phyloP scores from a whole-genome alignment of 2,888 invertebrate genomes.

The Lycophotia porphyrea region DNA sequence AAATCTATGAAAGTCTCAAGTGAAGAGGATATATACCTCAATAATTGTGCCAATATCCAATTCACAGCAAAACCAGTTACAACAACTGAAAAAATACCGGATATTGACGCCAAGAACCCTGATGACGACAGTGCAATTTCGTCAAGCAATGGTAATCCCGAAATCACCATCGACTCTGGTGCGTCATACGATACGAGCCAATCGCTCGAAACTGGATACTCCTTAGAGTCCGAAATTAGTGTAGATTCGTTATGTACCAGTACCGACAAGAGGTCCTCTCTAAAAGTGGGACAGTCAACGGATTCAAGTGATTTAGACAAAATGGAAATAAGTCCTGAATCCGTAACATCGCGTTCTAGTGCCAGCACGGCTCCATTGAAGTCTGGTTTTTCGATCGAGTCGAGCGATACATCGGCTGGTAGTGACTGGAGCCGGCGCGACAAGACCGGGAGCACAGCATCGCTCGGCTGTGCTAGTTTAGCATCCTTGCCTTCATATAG shows the following conservation, averaged over 20 bases:
- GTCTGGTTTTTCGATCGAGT: constrained; percentile 91
- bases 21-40: constrained; percentile 85
- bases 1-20: constrained; percentile 86
- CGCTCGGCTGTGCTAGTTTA: constrained; percentile 91
- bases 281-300: constrained; percentile 92
- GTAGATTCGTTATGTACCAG: constrained; percentile 90
- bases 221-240: constrained; percentile 90
- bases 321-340: constrained; percentile 89
- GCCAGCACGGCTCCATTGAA: constrained; percentile 89
- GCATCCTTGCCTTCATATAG: constrained; percentile 92
- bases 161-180: constrained; percentile 88
- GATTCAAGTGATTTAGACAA: constrained; percentile 92
- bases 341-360: constrained; percentile 87
- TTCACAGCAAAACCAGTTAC: constrained; percentile 79
- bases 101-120: constrained; percentile 85
- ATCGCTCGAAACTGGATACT: constrained; percentile 88
- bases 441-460: constrained; percentile 91
- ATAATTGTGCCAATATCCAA: constrained; percentile 87
- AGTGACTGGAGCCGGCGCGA: constrained; percentile 91
- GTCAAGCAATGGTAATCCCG: constrained; percentile 87
- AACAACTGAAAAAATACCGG: constrained; percentile 81
- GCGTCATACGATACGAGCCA: constrained; percentile 86
- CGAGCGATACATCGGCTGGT: constrained; percentile 91
- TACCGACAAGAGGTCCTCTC: constrained; percentile 90
- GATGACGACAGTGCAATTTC: constrained; percentile 88